Conservation (phyloP, 1,140 invertebrate species). For the Alviniconcha marisindica region DNA sequence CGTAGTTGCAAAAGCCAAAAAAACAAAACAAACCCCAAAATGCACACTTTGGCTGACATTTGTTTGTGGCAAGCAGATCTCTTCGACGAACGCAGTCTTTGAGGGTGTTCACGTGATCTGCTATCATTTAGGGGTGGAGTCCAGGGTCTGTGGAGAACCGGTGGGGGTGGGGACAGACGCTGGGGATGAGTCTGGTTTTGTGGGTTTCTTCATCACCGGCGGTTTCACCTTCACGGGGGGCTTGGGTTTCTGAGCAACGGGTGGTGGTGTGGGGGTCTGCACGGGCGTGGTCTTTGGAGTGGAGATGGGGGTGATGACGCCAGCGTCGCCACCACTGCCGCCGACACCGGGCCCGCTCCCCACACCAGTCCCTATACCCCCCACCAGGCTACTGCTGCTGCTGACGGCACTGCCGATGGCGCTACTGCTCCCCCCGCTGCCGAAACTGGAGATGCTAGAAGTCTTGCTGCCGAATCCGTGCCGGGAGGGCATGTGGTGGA, state of each 20-base stretch:
- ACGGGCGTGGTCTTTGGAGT: not conserved
- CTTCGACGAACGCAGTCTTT: not conserved
- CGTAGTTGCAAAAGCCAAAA: not conserved
- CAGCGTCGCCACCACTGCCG: not conserved
- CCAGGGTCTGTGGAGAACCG: not conserved
- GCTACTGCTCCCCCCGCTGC: constrained; percentile 75
- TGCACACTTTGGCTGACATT: not conserved
- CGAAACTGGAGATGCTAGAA: constrained; percentile 78
- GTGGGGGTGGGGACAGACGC: not conserved
- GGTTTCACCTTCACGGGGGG: constrained; percentile 86
- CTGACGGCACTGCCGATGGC: constrained; percentile 79
- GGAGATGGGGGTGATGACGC: not conserved
- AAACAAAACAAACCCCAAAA: too few species aligned
- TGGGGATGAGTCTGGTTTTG: constrained; percentile 54
- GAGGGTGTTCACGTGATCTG: too few species aligned
- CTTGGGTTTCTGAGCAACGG: constrained; percentile 79
- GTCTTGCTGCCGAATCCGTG: constrained; percentile 7
- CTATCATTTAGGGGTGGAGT: constrained; percentile 10
- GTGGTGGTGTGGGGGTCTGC: constrained; percentile 49
- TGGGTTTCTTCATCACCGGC: constrained; percentile 84
- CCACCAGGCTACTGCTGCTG: constrained; percentile 60
- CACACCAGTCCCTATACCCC: not conserved
- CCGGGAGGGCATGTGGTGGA: not conserved
- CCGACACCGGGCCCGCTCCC: not conserved
- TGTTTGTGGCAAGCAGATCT: constrained; percentile 8